Evolutionary conservation across 2,888 invertebrate genomes (phyloP).

Genomic region (Dicyrtomina minuta): DNA sequence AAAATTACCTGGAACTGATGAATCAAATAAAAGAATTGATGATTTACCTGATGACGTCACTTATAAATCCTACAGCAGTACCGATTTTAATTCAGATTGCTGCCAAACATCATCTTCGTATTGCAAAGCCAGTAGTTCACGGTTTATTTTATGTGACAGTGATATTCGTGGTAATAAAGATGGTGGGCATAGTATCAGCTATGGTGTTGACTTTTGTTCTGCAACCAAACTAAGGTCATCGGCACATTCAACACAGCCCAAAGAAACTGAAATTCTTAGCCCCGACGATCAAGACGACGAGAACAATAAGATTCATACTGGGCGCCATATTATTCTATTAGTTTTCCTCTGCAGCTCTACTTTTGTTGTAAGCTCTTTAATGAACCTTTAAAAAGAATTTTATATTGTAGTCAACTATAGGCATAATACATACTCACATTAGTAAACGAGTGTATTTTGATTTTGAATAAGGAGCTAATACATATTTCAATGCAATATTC

Average conservation of each 20-base stretch:
- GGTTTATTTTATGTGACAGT: not conserved
- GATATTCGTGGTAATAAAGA: slow-evolving; percentile 59
- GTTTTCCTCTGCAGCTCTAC: slow-evolving; percentile 78
- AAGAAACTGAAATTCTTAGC: slow-evolving; percentile 54
- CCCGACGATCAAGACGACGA: too few relatives aligned
- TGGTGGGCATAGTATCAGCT: slow-evolving; percentile 58
- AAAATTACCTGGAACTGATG: slow-evolving; percentile 63
- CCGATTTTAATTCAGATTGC: too few relatives aligned
- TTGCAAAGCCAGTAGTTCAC: not conserved
- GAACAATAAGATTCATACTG: slow-evolving; percentile 63
- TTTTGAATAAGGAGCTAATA: too few relatives aligned
- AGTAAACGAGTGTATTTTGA: not conserved
- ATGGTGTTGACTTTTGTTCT: slow-evolving; percentile 50
- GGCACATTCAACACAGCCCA: slow-evolving; percentile 54
- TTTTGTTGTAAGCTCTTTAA: slow-evolving; percentile 85
- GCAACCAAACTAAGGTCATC: slow-evolving; percentile 50
- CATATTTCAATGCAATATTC: too few relatives aligned
- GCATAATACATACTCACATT: not conserved
- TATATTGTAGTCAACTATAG: not conserved
- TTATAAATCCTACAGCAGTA: too few relatives aligned
- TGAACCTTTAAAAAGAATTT: not conserved
- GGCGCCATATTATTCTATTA: slow-evolving; percentile 78
- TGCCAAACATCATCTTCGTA: too few relatives aligned
- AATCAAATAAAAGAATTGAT: slow-evolving; percentile 51
- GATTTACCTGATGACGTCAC: too few relatives aligned